Conservation (phyloP, 2,888 invertebrate species). For the Macrostomum cliftonense region DNA sequence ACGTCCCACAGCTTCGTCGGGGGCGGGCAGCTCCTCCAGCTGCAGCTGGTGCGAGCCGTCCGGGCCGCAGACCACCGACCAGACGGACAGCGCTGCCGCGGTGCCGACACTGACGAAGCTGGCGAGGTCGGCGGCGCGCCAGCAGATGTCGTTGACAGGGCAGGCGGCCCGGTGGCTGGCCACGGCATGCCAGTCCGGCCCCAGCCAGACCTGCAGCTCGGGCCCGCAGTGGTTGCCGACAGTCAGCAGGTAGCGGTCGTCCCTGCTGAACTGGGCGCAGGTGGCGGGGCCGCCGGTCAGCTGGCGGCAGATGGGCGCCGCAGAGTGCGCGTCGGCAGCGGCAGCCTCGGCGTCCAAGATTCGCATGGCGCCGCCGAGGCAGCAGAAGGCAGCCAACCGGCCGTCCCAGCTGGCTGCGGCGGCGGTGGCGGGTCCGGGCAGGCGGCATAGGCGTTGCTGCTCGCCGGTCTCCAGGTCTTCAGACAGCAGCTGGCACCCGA, state of each 20-base stretch:
- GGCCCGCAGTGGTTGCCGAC: slow-evolving; percentile 6
- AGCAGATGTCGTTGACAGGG: slow-evolving; percentile 4
- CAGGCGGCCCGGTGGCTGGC: not conserved
- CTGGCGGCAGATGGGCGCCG: not conserved
- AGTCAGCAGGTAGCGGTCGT: slow-evolving; percentile 11
- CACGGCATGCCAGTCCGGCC: not conserved
- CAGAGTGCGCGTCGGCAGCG: not conserved
- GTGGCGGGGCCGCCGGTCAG: slow-evolving; percentile 1
- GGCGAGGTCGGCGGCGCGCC: slow-evolving; percentile 15
- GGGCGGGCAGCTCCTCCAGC: too few relatives aligned
- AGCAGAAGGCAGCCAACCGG: not conserved
- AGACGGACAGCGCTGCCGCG: slow-evolving; percentile 25
- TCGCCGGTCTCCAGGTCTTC: slow-evolving; percentile 29
- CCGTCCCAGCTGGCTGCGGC: not conserved
- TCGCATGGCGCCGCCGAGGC: too few relatives aligned
- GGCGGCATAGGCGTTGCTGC: slow-evolving; percentile 23
- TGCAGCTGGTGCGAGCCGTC: not conserved
- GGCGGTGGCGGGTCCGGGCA: not conserved
- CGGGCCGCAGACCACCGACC: slow-evolving; percentile 27
- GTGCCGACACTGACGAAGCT: slow-evolving; percentile 32
- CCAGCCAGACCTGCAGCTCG: slow-evolving; percentile 8
- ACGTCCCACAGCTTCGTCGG: too few relatives aligned
- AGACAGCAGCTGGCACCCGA: slow-evolving; percentile 29
- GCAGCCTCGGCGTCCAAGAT: not conserved
- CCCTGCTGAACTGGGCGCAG: slow-evolving; percentile 4